phyloP scores from a whole-genome alignment of 2,797 vertebrate genomes.

The Adrianichthys oophorus region DNA sequence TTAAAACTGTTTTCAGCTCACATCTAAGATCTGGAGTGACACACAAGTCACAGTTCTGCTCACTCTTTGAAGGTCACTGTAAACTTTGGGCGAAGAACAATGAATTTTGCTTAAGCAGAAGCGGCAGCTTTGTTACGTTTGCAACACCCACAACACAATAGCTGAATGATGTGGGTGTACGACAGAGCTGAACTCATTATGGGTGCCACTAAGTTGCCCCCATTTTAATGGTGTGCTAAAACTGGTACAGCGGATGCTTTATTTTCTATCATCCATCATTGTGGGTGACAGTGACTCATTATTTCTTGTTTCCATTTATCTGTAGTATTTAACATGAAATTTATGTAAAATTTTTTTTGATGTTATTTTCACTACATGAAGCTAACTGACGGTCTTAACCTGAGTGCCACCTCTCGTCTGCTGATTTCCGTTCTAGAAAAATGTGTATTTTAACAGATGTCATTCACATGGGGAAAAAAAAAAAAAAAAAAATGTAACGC shows the following conservation, averaged over 20 bases:
- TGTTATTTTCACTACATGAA: conserved; percentile 1
- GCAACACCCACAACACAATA: conserved; percentile 27
- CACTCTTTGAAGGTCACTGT: conserved; percentile 10
- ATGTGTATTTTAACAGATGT: conserved; percentile 4
- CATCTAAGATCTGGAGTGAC: conserved; percentile 9
- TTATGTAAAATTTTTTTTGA: background rate
- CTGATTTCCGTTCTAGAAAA: conserved; percentile 1
- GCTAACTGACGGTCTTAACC: conserved; percentile 7
- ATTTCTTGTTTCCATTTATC: too few relatives aligned
- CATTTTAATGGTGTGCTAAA: conserved; percentile 7
- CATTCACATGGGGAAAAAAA: background rate
- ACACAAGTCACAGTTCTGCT: conserved; percentile 7
- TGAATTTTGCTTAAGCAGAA: conserved; percentile 4
- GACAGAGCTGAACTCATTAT: conserved; percentile 18
- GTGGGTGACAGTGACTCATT: conserved; percentile 1
- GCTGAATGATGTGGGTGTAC: conserved; percentile 34
- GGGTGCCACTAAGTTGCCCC: background rate
- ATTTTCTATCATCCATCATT: conserved; percentile 2
- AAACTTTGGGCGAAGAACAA: conserved; percentile 14
- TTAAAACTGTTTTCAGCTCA: conserved; percentile 2
- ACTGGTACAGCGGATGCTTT: background rate
- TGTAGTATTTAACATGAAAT: too few relatives aligned
- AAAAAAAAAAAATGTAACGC: background rate
- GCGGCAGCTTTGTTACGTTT: conserved; percentile 24
- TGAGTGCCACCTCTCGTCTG: background rate